phyloP scores from a whole-genome alignment of 1,140 invertebrate species.

The Drosophila repleta region DNA sequence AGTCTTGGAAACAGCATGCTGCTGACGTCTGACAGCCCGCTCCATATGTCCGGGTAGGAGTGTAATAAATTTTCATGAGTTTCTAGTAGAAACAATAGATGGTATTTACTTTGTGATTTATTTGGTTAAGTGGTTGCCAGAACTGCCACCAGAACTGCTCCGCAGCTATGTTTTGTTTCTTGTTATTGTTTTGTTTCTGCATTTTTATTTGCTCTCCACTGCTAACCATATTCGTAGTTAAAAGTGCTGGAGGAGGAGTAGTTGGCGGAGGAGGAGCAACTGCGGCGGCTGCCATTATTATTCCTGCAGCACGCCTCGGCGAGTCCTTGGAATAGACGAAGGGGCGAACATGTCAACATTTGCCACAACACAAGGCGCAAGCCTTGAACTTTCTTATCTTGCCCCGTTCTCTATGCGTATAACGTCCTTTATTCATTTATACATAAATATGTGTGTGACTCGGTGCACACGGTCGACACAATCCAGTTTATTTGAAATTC shows the following conservation, averaged over 20 bases:
- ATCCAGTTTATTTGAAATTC: constrained; percentile 58
- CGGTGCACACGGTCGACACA: not conserved
- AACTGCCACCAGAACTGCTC: constrained; percentile 9
- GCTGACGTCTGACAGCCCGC: constrained; percentile 31
- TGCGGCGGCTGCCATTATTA: constrained; percentile 54
- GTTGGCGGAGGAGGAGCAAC: constrained; percentile 5
- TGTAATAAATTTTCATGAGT: constrained; percentile 66
- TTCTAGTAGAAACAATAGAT: constrained; percentile 67
- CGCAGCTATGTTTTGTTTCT: constrained; percentile 29
- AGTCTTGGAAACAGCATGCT: constrained; percentile 1
- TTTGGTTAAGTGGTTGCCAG: constrained; percentile 64
- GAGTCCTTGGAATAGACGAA: constrained; percentile 50
- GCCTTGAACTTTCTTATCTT: constrained; percentile 55
- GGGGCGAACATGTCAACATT: constrained; percentile 58
- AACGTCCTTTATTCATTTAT: too few species aligned
- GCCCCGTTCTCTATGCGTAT: not conserved
- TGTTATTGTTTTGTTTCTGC: constrained; percentile 36
- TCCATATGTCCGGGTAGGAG: constrained; percentile 21
- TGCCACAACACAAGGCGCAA: constrained; percentile 48
- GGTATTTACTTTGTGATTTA: constrained; percentile 70
- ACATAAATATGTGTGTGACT: too few species aligned
- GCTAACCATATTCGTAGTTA: constrained; percentile 18
- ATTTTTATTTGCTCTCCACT: constrained; percentile 42
- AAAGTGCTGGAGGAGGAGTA: not conserved
- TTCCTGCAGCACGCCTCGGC: constrained; percentile 52